Evolutionary conservation across 2,797 vertebrate species (phyloP), one percentile per base, ranked within the genome.

Genomic region (Sphenodon punctatus): DNA sequence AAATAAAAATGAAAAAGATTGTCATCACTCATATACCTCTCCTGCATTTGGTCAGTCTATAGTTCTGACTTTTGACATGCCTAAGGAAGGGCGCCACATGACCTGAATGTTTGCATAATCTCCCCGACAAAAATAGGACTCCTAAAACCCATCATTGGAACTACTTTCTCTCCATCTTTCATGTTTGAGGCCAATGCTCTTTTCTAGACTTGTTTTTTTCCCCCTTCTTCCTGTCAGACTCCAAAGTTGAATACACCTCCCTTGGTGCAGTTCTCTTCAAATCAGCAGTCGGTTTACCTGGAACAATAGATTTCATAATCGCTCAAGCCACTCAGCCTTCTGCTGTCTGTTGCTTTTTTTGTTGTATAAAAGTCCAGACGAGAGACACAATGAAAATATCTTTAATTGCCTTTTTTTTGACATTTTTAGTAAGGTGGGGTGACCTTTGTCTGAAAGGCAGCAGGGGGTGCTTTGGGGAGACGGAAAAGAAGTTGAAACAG

Each of bases 391-490:
- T 67, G 61, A 87, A 91, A 89, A 76, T 75, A 53, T 66, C 51
- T 89, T 53, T 79, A 82, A 75, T 79, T 76, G 76, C 67, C 53
- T 55, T 90, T 93, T 82, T 85, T 89, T 88, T 91, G 91, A 79
- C 64, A 53, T 90, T 94, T 89, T 80, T 49, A 78, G 73, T 75
- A 90, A 93, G 60, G 81, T 86, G 78, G 64, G 91, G 92, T 88
- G 78, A 88, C 75, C 93, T 63, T 86, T n/a, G 3, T 83, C 82
- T 79, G 92, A 84, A 67, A 92, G 77, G 78, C 93, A 94, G 81
- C 77, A 0, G 91, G 91, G 90, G 88, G 67, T 92, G 42, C 88
- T 87, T 86, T 93, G 86, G 92, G 70, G 79, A 90, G 67, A 58
- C 65, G 68, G 43, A 88, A 70, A 22, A 16, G 80, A 67, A 66